Evolutionary conservation across 92 coral and sea anemone species (phyloP).

Genomic region (Metridium senile): DNA sequence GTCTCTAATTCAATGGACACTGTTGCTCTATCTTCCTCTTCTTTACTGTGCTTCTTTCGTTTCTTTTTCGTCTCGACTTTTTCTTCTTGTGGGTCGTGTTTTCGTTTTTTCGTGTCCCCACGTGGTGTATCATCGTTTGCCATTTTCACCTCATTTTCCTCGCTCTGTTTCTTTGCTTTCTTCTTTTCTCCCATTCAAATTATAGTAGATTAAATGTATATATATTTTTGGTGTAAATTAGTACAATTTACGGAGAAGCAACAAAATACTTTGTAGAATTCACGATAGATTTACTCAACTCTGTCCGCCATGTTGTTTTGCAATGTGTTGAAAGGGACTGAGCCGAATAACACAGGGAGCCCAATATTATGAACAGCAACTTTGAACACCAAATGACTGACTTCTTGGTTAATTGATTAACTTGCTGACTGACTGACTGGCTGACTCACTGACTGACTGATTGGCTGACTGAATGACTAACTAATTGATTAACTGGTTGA

Average conservation of each 20-base stretch:
- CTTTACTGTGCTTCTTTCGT: not conserved
- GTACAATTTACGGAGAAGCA: not conserved
- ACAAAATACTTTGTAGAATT: too few species aligned
- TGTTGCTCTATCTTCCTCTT: not conserved
- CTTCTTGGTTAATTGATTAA: too few species aligned
- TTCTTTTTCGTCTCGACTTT: not conserved
- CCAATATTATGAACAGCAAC: not conserved
- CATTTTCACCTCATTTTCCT: not conserved
- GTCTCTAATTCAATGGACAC: not conserved
- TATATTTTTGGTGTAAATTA: not conserved
- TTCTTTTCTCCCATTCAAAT: conserved; percentile 7
- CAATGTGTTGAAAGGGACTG: not conserved
- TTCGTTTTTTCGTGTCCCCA: conserved; percentile 2
- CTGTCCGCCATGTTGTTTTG: conserved; percentile 18
- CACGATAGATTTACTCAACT: too few species aligned
- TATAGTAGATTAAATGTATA: not conserved
- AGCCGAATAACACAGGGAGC: conserved; percentile 12
- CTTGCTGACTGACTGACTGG: too few species aligned
- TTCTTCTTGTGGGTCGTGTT: not conserved
- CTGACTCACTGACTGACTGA: too few species aligned
- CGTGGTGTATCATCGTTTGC: not conserved
- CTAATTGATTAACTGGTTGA: too few species aligned
- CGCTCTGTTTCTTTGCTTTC: not conserved
- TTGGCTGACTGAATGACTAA: too few species aligned
- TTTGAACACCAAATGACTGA: not conserved